Base-by-base conservation (phyloP, 2,888 invertebrate species). In the Eremobia ochroleuca region DNA sequence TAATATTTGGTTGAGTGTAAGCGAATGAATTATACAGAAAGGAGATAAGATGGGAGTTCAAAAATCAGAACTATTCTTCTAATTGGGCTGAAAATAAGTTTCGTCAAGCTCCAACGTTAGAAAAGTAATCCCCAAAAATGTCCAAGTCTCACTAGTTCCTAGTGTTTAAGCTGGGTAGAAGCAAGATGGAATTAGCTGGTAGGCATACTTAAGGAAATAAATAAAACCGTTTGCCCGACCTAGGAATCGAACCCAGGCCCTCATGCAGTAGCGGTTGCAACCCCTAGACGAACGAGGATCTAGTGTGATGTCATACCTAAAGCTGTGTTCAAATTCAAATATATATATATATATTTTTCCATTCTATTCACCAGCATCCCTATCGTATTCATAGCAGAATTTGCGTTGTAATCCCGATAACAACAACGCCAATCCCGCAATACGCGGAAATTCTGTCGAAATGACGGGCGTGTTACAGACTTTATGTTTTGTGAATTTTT, bases 401-500 rank as follows among this genome's bases (percentile, higher is more conserved):
- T n/a, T n/a, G n/a, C n/a, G n/a, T n/a, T n/a, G n/a, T n/a, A n/a
- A n/a, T n/a, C n/a, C n/a, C n/a, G n/a, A n/a, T n/a, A n/a, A n/a
- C n/a, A n/a, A n/a, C 49, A 13, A 31, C 2, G 25, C 67, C 59
- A 55, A 77, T 71, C 11, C 64, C 34, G 31, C 21, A 15, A 49
- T 46, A 52, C 40, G 18, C 46, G 40, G 67, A 49, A 31, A 46
- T 72, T 64, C 46, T 15, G 25, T 34, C 1, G 28, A 70, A 49
- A 46, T 9, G 55, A 46, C 34, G 25, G 40, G 9, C 34, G 28
- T 25, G 28, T 46, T 6, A 6, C 18, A 46, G 18, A 43, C 65
- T n/a, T 67, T 64, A 68, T 55, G 52, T 77, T 85, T 85, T 74
- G 65, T 28, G 25, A 34, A n/a, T 68, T 61, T 28, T 62, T 72